Evolutionary conservation across 2,888 invertebrate species (phyloP).

Genomic region (Blastobasis adustella): DNA sequence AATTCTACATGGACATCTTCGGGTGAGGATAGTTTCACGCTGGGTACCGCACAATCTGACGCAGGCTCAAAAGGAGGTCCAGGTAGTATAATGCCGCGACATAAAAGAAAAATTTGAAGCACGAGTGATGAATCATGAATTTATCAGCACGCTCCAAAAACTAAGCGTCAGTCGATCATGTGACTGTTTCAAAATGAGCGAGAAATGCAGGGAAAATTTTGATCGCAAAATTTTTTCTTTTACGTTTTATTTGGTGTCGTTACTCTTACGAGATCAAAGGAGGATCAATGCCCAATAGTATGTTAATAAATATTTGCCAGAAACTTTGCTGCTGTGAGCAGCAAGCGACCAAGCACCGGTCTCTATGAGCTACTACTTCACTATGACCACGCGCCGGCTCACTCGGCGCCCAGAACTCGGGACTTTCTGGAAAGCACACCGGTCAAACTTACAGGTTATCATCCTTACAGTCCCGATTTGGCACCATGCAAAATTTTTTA

Average conservation of each 20-base stretch:
- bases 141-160: background rate
- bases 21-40: background rate
- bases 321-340: background rate
- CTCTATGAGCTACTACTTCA: background rate
- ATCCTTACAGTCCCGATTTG: background rate
- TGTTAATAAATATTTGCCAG: background rate
- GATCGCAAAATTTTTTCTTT: background rate
- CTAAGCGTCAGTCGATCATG: background rate
- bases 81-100: background rate
- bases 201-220: too few species aligned
- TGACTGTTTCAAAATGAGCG: background rate
- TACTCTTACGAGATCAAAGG: background rate
- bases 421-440: conserved; percentile 2
- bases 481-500: background rate
- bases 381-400: background rate
- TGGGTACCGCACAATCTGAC: background rate
- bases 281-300: background rate
- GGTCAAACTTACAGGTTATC: background rate
- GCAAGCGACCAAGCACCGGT: background rate
- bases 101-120: background rate
- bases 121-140: background rate
- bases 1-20: background rate
- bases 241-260: background rate
- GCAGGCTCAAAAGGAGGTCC: background rate
- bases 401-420: background rate